phyloP scores from a whole-genome alignment of 2,888 invertebrate species.

The Lymantria monacha region DNA sequence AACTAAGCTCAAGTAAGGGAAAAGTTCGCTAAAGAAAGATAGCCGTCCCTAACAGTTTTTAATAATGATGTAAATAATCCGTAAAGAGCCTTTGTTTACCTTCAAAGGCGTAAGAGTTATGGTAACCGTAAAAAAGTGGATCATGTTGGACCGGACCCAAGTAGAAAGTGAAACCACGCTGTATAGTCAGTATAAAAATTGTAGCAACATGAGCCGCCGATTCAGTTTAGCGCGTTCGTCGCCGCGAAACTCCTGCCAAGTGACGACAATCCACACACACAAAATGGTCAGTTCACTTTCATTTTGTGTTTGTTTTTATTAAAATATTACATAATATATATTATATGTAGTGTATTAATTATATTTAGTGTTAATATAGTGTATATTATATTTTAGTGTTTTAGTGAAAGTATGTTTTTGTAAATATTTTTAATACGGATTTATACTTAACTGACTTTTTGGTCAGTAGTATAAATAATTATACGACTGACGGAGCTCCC shows the following conservation, averaged over 20 bases:
- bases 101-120: constrained; percentile 43
- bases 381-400: constrained; percentile 27
- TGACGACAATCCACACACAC: constrained; percentile 42
- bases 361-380: constrained; percentile 21
- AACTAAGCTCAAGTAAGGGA: too few species aligned
- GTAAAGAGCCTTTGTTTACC: constrained; percentile 55
- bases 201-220: constrained; percentile 54
- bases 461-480: too few species aligned
- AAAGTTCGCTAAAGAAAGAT: too few species aligned
- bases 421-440: neutral
- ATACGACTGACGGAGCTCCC: too few species aligned
- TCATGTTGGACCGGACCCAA: constrained; percentile 60
- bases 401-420: constrained; percentile 29
- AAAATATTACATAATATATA: constrained; percentile 33
- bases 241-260: constrained; percentile 40
- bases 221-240: constrained; percentile 62
- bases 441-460: too few species aligned
- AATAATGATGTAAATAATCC: too few species aligned
- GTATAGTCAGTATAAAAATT: constrained; percentile 74
- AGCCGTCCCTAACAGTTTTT: too few species aligned
- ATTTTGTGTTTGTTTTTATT: constrained; percentile 49
- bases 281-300: constrained; percentile 74
- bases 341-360: constrained; percentile 14
- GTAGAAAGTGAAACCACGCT: constrained; percentile 78
- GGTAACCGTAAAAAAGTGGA: constrained; percentile 67